These are phyloP conservation scores for Allygus modestus DNA, from an alignment of 2,888 invertebrate species.

Conservation along the genomic window DNA sequence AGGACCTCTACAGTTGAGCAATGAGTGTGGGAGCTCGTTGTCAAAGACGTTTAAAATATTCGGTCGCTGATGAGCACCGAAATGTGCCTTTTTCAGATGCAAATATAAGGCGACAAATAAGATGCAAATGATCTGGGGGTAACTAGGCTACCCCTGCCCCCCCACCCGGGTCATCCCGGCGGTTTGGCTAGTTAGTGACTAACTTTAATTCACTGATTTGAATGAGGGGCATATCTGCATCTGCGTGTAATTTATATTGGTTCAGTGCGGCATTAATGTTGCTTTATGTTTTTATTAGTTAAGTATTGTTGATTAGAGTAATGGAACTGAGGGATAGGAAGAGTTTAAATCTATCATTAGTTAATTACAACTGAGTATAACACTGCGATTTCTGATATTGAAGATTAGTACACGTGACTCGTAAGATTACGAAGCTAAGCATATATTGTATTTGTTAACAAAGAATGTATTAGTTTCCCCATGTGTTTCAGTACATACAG, in stretches of 20 bases:
- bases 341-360: too few relatives aligned
- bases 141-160: slow-evolving; percentile 6
- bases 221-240: neutral
- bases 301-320: too few relatives aligned
- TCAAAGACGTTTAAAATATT: slow-evolving; percentile 42
- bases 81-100: slow-evolving; percentile 54
- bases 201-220: neutral
- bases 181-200: neutral
- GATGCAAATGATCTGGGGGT: slow-evolving; percentile 45
- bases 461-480: too few relatives aligned
- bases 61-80: slow-evolving; percentile 32
- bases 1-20: slow-evolving; percentile 44
- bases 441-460: too few relatives aligned
- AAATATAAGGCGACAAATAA: slow-evolving; percentile 49
- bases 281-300: too few relatives aligned
- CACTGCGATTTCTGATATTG: too few relatives aligned
- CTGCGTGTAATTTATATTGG: neutral
- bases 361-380: too few relatives aligned
- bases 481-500: too few relatives aligned
- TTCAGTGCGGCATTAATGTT: too few relatives aligned
- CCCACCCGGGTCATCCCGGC: neutral
- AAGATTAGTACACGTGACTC: too few relatives aligned
- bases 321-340: too few relatives aligned
- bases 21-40: slow-evolving; percentile 45
- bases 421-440: too few relatives aligned